Base-by-base conservation (phyloP, 2,113 vertebrate species). In the Merops nubicus region DNA sequence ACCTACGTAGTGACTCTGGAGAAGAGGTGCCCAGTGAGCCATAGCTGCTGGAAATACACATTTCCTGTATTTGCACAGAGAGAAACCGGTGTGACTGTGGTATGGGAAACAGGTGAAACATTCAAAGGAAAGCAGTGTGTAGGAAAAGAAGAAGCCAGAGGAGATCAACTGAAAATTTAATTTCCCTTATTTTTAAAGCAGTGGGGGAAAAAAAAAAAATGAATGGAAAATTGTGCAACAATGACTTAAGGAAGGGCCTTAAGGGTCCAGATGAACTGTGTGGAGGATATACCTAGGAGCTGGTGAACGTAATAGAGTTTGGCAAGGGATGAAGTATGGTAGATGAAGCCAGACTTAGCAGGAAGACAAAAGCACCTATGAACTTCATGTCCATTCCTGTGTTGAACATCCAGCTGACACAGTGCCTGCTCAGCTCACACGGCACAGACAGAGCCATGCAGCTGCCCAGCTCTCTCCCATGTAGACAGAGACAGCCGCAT, bases 361-460 rank as follows among this genome's bases (percentile, higher is more conserved):
- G 68, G 73, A 89, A 11, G 23, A 64, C 56, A 85, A 54, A 79
- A 59, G 18, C 17, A 80, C 23, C 26, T 25, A 10, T 12, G 13
- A 83, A 60, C 38, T 76, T 68, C 36, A 25, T 13, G 33, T 54
- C 42, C 65, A 2, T 25, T 72, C 70, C 62, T 43, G 20, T 54
- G 48, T 6, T 72, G 53, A 68, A 17, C 47, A 68, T 14, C 62
- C 53, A 72, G 13, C 15, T 3, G 2, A 21, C 3, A 8, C 17
- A 42, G 13, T 47, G 28, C 4, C 16, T 60, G 33, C 43, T 53
- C 0, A 0, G 45, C 45, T 75, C 74, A 25, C 17, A 1, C 1
- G 3, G 74, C 59, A 40, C 25, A 78, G 45, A 36, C 9, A 3
- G 21, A 81, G 53, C 43, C 50, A 28, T 14, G 18, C 14, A 75